Base-by-base conservation (phyloP, 2,113 vertebrate species). In the Murina feae region DNA sequence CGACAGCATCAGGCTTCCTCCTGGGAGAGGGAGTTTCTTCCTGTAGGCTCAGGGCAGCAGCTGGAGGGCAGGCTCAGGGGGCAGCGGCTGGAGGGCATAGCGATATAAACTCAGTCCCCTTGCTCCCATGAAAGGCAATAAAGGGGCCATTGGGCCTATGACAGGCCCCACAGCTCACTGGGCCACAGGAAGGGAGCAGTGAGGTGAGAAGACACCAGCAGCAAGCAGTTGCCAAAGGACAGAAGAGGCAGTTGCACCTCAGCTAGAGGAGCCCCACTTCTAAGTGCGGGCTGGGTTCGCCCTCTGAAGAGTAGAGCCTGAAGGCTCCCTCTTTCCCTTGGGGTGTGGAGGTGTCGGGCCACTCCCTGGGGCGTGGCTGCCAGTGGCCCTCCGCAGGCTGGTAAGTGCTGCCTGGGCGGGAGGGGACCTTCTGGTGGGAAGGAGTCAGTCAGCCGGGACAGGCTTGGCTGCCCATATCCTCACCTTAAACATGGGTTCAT, bases 1-100 rank as follows among this genome's bases (percentile, higher is more conserved):
- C 35, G 6, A 95, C 85, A 97, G 91, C 42, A 37, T 49, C 12
- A 28, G 91, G 91, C 13, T 82, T 88, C 95, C 86, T 95, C 65
- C 75, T 42, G 16, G 83, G 79, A 85, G 37, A 25, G 60, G 51
- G 35, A 12, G 75, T 42, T 5, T 35, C 55, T 42, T 20, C 16
- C 30, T 1, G 28, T n/a, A 69, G 86, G 89, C 63, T 83, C 58
- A 1, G 12, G 60, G 28, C 28, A 32, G 60, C 60, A 30, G 23
- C 55, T 25, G 55, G 55, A 58, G 55, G 1, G 58, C 42, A 68
- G 89, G 89, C 63, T 86, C 74, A 51, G 93, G 91, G 37, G 78
- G 69, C 79, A 55, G 68, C 6, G n/a, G 60, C 39, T 4, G 5
- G 71, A 63, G 66, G 91, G 92, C 72, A 76, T 0, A 23, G 47